Base-by-base conservation (phyloP, 2,797 vertebrate species). In the Lophura swinhoii region DNA sequence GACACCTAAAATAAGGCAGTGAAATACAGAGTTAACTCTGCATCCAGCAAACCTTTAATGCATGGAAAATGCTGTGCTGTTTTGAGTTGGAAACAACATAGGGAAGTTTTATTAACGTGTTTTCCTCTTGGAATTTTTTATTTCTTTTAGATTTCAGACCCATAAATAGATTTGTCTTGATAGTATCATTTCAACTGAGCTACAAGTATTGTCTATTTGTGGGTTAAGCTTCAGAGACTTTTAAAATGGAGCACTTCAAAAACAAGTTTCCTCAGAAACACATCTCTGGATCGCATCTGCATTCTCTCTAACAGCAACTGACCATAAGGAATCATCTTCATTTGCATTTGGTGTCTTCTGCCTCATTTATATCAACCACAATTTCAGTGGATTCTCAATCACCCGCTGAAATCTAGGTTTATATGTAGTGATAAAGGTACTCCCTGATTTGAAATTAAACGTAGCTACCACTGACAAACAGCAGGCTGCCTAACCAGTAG, bases 1-100 rank as follows among this genome's bases (percentile, higher is more conserved):
- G 77, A 91, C 89, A 90, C 68, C 87, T 71, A 37, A 90, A 66
- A 41, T 21, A 68, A 91, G 44, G 77, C 46, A 90, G 71, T 20
- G 80, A 70, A 91, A 92, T 12, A 28, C 31, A 31, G 81, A 76
- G 41, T 39, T 62, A 74, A 35, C 41, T 48, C 17, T 5, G 31
- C 43, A 21, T 44, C 31, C 72, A 85, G 82, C 31, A 92, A 81
- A 87, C 15, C 59, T 80, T 84, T 64, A 76, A 53, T 12, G 33
- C 29, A 44, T 0, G 1, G 51, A 72, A 62, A 72, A 2, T 2
- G 6, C 16, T 44, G 26, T 3, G 12, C 31, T n/a, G 35, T 26
- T 26, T 59, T 66, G 43, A 63, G 29, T 4, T 88, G 91, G 60
- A 86, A 88, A 35, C 35, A 88, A 43, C 51, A 35, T n/a, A 51